Percentiles rank a stretch among this genome's conserved stretches.
phyloP scores from a whole-genome alignment of 2,797 vertebrate species.

The Petrocephalus schoutedeni region DNA sequence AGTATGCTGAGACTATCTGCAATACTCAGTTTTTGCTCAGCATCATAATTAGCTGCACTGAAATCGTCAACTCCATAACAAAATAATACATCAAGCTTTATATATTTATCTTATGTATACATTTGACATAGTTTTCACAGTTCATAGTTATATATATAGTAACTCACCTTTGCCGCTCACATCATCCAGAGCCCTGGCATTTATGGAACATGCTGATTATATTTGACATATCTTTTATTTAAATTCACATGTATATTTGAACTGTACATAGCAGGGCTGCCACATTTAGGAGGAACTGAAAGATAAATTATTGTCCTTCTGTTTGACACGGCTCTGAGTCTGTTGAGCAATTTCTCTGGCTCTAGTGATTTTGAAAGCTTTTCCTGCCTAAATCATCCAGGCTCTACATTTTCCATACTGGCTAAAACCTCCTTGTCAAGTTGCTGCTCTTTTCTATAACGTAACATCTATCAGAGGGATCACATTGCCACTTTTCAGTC shows the following conservation, averaged over 20 bases:
- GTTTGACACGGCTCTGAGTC: not conserved
- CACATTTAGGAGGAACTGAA: not conserved
- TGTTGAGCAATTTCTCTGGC: not conserved
- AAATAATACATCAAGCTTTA: not conserved
- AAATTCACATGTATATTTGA: not conserved
- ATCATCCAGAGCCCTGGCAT: not conserved
- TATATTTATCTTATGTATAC: not conserved
- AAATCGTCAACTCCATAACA: not conserved
- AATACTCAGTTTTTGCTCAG: not conserved
- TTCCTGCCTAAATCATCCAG: not conserved
- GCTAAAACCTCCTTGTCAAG: not conserved
- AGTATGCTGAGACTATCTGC: not conserved
- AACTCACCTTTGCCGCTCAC: not conserved
- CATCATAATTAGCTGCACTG: not conserved
- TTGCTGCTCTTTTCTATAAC: not conserved
- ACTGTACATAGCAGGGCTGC: not conserved
- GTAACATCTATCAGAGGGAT: not conserved
- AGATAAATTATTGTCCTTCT: conserved; percentile 14
- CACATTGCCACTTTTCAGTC: not conserved
- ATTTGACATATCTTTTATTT: not conserved
- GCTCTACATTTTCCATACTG: not conserved
- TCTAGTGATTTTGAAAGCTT: conserved; percentile 10
- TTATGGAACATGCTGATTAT: not conserved
- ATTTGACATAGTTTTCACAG: not conserved
- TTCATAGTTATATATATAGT: not conserved